Conservation (phyloP, 2,888 invertebrate species). For the Acholoe squamosa region DNA sequence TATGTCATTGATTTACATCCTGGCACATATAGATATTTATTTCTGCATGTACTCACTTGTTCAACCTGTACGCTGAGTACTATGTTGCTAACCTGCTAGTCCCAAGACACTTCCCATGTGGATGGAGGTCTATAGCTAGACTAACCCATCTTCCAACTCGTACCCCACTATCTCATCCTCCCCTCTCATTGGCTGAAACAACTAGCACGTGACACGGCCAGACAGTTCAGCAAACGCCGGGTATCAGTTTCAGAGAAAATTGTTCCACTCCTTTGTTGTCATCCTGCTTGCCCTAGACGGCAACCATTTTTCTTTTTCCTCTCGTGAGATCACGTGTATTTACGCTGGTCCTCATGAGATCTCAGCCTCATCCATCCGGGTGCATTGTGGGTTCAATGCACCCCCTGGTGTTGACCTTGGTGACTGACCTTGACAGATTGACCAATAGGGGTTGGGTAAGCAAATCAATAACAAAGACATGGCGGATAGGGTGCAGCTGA, state of each 20-base stretch:
- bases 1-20: too few species aligned
- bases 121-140: too few species aligned
- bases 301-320: background rate
- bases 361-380: background rate
- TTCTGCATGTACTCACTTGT: too few species aligned
- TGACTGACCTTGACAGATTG: slow-evolving; percentile 7
- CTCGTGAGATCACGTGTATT: slow-evolving; percentile 30
- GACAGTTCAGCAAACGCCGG: background rate
- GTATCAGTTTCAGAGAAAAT: slow-evolving; percentile 40
- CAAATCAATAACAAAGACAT: too few species aligned
- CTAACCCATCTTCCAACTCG: background rate
- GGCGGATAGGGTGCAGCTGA: too few species aligned
- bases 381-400: slow-evolving; percentile 19
- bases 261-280: slow-evolving; percentile 4
- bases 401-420: slow-evolving; percentile 22
- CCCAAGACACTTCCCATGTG: too few species aligned
- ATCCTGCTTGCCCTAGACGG: background rate
- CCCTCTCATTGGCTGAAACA: slow-evolving; percentile 54
- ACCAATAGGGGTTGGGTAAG: slow-evolving; percentile 2
- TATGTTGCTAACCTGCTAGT: too few species aligned
- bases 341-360: background rate
- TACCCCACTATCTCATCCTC: background rate
- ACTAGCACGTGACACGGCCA: background rate
- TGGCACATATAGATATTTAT: too few species aligned
- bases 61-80: too few species aligned